Base-by-base conservation (phyloP, 2,113 vertebrate species). In the Lasiurus cinereus region DNA sequence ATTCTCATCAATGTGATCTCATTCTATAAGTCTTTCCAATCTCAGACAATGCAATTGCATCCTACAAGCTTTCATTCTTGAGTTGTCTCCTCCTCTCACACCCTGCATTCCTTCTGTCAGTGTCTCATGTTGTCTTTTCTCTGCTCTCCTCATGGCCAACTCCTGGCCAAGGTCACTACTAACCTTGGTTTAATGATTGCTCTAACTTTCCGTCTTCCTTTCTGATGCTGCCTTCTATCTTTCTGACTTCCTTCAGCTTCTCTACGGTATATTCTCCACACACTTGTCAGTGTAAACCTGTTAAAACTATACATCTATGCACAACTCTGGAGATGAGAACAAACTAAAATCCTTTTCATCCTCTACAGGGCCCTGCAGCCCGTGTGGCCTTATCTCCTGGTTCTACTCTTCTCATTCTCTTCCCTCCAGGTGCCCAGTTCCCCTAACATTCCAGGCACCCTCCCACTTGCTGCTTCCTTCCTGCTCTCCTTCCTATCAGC, bases 1-100 rank as follows among this genome's bases (percentile, higher is more conserved):
- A 0, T 67, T n/a, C 9, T 4, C 2, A 3, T 1, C 13, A 10
- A 0, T 8, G 5, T 0, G 2, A 11, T 39, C 19, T 43, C 15
- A 9, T n/a, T 16, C 48, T 48, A 5, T 0, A 29, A 22, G 21
- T 62, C 33, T 31, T 92, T 16, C 5, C 27, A 6, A 2, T 29
- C 48, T 62, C 79, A 6, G n/a, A 33, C 8, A 5, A 2, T 7
- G 36, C n/a, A 5, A 15, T 16, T n/a, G 27, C 12, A 5, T 36
- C n/a, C 67, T 18, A n/a, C 3, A 27, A 36, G 10, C 22, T 24
- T 64, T 39, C 5, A 11, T 29, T 33, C 80, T 21, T 0, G 19
- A 69, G 24, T 39, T 11, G 15, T 46, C n/a, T 5, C 18, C 29
- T 24, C 6, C 7, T 2, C 73, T 67, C 78, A 52, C 10, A 3